These are phyloP conservation scores for Oxyura jamaicensis DNA, from an alignment of 2,113 vertebrate genomes.

Conservation along the genomic window DNA sequence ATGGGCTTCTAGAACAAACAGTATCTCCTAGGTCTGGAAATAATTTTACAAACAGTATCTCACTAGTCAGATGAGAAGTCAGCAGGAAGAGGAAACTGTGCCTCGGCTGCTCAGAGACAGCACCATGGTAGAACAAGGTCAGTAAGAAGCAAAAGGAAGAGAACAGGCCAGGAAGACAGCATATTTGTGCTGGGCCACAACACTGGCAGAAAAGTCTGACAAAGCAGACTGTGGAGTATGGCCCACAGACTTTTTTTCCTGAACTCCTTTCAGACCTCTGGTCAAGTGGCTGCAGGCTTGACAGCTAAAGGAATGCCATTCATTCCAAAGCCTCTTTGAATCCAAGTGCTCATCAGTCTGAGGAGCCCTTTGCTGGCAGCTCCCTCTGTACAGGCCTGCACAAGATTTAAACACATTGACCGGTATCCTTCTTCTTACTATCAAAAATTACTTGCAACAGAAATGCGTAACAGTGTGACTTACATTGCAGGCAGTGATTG, in stretches of 20 bases:
- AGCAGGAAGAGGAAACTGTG: too few species aligned
- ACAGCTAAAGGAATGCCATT: not conserved
- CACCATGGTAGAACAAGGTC: too few species aligned
- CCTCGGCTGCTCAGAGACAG: not conserved
- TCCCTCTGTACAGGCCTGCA: not conserved
- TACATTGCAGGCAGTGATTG: not conserved
- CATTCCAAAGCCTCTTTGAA: not conserved
- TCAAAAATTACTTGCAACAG: not conserved
- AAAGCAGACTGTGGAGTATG: too few species aligned
- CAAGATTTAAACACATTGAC: not conserved
- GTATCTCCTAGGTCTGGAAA: not conserved
- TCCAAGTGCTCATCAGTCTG: not conserved
- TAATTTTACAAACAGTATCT: too few species aligned
- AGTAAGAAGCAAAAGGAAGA: not conserved
- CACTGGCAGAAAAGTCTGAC: not conserved
- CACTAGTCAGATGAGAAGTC: not conserved
- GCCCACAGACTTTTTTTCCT: not conserved
- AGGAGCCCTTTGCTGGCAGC: not conserved
- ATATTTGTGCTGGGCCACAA: not conserved
- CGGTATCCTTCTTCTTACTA: not conserved
- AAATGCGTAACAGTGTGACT: rapidly evolving
- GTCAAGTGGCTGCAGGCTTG: too few species aligned
- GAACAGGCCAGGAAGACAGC: not conserved
- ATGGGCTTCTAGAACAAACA: not conserved
- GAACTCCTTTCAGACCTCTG: not conserved